These are phyloP conservation scores for Conchocele bisecta DNA, from an alignment of 2,888 invertebrate genomes.

Conservation along the genomic window DNA sequence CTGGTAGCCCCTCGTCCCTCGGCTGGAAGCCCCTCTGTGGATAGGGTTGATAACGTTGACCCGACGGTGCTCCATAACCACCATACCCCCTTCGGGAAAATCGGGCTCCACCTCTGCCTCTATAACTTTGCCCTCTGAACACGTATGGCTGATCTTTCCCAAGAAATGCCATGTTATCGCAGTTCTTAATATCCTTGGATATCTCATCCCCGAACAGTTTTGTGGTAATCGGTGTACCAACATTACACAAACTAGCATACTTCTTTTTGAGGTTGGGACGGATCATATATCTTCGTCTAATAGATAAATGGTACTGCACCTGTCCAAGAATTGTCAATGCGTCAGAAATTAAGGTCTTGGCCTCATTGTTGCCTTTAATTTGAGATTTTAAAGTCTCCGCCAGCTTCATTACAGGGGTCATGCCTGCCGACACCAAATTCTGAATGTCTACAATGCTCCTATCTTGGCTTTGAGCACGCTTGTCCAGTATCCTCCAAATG, in stretches of 20 bases:
- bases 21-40: too few relatives aligned
- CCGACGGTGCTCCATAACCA: background rate
- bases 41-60: background rate
- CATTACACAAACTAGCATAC: slow-evolving; percentile 3
- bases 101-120: background rate
- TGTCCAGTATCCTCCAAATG: slow-evolving; percentile 19
- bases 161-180: background rate
- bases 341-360: background rate
- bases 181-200: slow-evolving; percentile 1
- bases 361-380: background rate
- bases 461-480: background rate
- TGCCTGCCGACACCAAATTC: background rate
- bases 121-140: background rate
- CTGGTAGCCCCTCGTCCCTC: too few relatives aligned
- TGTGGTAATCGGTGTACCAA: background rate
- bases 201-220: slow-evolving; percentile 4
- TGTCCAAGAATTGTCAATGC: background rate
- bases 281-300: slow-evolving; percentile 2
- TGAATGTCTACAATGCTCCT: background rate
- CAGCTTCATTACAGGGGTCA: background rate
- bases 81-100: background rate
- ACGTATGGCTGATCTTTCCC: background rate
- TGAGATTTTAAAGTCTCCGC: background rate
- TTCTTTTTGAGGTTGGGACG: slow-evolving; percentile 1
- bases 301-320: background rate